Evolutionary conservation across 2,888 invertebrate genomes (phyloP).

Genomic region (Mesorhabditis belari): DNA sequence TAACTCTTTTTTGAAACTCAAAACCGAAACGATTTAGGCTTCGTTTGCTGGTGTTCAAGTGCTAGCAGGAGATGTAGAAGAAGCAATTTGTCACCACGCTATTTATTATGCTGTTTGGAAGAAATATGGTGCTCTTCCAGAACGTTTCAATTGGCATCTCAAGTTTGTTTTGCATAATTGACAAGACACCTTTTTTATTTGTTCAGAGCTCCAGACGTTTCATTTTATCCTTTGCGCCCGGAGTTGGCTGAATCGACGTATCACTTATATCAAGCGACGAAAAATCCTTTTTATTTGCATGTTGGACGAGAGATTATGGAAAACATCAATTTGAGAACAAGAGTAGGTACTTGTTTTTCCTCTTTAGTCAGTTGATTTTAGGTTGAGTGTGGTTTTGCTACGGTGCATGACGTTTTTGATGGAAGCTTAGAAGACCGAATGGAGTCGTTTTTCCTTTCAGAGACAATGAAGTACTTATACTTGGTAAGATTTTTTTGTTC

Average conservation of each 20-base stretch:
- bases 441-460: slow-evolving; percentile 66
- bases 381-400: slow-evolving; percentile 63
- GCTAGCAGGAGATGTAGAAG: slow-evolving; percentile 63
- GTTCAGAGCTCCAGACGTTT: slow-evolving; percentile 59
- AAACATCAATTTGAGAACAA: slow-evolving; percentile 41
- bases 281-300: slow-evolving; percentile 65
- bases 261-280: slow-evolving; percentile 60
- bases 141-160: slow-evolving; percentile 57
- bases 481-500: slow-evolving; percentile 56
- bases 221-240: slow-evolving; percentile 64
- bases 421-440: slow-evolving; percentile 62
- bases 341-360: slow-evolving; percentile 33
- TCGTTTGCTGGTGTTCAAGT: slow-evolving; percentile 57
- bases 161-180: slow-evolving; percentile 23
- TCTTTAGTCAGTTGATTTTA: background rate
- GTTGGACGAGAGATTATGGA: slow-evolving; percentile 63
- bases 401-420: slow-evolving; percentile 63
- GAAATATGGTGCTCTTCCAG: slow-evolving; percentile 61
- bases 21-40: slow-evolving; percentile 40
- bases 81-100: slow-evolving; percentile 65
- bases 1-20: slow-evolving; percentile 20
- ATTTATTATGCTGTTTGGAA: slow-evolving; percentile 64
- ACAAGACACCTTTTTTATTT: background rate
- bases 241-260: slow-evolving; percentile 66
- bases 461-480: slow-evolving; percentile 65